Evolutionary conservation across 2,113 vertebrate genomes (phyloP), one percentile per base, ranked within the genome.

Genomic region (Eretmodus cyanostictus): DNA sequence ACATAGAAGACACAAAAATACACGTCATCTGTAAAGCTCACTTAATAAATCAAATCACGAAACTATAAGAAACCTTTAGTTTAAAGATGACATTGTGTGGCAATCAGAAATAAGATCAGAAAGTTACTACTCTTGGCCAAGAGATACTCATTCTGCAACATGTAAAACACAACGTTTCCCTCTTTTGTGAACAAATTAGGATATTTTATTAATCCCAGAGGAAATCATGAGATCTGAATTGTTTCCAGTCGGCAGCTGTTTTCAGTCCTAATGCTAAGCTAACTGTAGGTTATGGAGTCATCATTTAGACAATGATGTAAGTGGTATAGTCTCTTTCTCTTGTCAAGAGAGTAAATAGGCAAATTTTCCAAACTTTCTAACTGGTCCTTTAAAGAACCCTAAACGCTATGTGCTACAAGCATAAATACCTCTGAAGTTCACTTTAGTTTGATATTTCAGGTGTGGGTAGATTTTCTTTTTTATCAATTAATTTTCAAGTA

Each of bases 351-450:
- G 16, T 51, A 84, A 86, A 57, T 34, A 5, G 63, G 14, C 3
- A 2, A 3, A 24, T 54, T 54, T 54, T 27, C 16, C 17, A 53
- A 47, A 57, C 14, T 59, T 14, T 88, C 12, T 17, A 63, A 84
- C 59, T 57, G 38, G n/a, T 55, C 55, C 84, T 91, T 78, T 78
- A 76, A 80, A 71, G 49, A 90, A 59, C 17, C 7, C 51, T 42
- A 79, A 81, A 63, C 22, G 57, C 88, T 89, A 88, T 85, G 89
- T 11, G 89, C 87, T 91, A 89, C 91, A 73, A 73, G 9, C n/a
- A 71, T 34, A 31, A 63, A 84, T 55, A 31, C 73, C 36, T 82
- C 85, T 85, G 57, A 71, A 78, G 78, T 79, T 94, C 38, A 90
- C 38, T 83, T 82, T 71, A 84, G 54, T 87, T 92, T 87, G 53